Percentiles rank a stretch among this genome's conserved stretches.
Conservation (phyloP, 2,888 invertebrate genomes). For the Lasioglossum zephyrum region DNA sequence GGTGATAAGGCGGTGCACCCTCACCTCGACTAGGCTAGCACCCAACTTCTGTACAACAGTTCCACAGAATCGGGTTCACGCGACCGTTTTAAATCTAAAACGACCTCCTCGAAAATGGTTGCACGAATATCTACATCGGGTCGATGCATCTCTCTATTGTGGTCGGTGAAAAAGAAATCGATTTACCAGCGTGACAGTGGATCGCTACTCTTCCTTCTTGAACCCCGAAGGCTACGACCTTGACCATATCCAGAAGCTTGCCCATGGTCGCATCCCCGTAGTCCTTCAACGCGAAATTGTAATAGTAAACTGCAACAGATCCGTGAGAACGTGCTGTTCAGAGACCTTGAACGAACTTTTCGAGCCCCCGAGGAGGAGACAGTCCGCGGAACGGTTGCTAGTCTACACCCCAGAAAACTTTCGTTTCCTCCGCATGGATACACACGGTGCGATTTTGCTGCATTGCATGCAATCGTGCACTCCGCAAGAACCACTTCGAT, state of each 20-base stretch:
- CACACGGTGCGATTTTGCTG: slow-evolving; percentile 68
- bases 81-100: slow-evolving; percentile 11
- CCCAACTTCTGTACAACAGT: not conserved
- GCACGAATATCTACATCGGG: slow-evolving; percentile 22
- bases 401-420: slow-evolving; percentile 41
- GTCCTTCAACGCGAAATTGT: slow-evolving; percentile 95
- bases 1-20: slow-evolving; percentile 4
- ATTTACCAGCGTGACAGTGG: slow-evolving; percentile 94
- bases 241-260: slow-evolving; percentile 94
- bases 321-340: not conserved
- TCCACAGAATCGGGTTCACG: not conserved
- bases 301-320: slow-evolving; percentile 91
- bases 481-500: not conserved
- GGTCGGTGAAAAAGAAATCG: slow-evolving; percentile 40
- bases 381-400: slow-evolving; percentile 17
- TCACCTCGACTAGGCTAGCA: not conserved
- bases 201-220: slow-evolving; percentile 93
- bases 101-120: not conserved
- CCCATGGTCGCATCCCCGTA: slow-evolving; percentile 92
- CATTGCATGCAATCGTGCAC: slow-evolving; percentile 75
- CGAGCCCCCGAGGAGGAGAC: not conserved
- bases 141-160: slow-evolving; percentile 28
- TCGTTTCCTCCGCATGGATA: slow-evolving; percentile 65
- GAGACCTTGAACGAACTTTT: slow-evolving; percentile 19
- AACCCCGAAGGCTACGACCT: slow-evolving; percentile 93